phyloP scores from a whole-genome alignment of 2,113 vertebrate genomes.

The Actenoides hombroni region DNA sequence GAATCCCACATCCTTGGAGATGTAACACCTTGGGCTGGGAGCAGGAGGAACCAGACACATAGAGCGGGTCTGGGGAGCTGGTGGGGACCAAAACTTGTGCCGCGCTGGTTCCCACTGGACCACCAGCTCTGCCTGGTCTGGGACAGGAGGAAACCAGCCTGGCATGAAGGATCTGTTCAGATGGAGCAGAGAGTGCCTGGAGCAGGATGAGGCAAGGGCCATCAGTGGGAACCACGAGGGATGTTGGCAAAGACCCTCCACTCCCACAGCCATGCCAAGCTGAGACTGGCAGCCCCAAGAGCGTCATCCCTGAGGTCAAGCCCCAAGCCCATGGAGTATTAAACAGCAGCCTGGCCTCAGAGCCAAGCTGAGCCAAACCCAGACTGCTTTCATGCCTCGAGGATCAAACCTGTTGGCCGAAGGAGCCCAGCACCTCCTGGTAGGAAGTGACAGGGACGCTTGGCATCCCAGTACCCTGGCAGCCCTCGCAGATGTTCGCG shows the following conservation, averaged over 20 bases:
- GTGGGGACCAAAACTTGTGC: not conserved
- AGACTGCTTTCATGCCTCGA: not conserved
- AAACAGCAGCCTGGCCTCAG: not conserved
- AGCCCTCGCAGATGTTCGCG: not conserved
- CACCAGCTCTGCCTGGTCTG: not conserved
- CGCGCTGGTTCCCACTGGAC: fast-evolving
- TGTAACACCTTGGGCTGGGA: not conserved
- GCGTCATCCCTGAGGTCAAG: not conserved
- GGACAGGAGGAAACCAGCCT: not conserved
- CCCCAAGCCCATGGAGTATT: not conserved
- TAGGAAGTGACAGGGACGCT: not conserved
- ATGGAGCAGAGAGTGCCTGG: not conserved
- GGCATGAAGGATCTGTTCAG: fast-evolving
- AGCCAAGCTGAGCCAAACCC: not conserved
- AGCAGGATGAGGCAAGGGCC: not conserved
- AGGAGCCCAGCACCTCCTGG: not conserved
- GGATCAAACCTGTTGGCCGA: not conserved
- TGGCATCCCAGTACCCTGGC: not conserved
- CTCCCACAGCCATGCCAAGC: fast-evolving
- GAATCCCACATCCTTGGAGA: not conserved
- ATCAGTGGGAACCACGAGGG: fast-evolving
- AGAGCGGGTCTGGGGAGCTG: not conserved
- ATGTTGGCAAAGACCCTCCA: not conserved
- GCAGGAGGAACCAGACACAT: not conserved
- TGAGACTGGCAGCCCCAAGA: not conserved